These are phyloP conservation scores for Actinia equina DNA, from an alignment of 64 coral and sea anemone species.

Conservation along the genomic window DNA sequence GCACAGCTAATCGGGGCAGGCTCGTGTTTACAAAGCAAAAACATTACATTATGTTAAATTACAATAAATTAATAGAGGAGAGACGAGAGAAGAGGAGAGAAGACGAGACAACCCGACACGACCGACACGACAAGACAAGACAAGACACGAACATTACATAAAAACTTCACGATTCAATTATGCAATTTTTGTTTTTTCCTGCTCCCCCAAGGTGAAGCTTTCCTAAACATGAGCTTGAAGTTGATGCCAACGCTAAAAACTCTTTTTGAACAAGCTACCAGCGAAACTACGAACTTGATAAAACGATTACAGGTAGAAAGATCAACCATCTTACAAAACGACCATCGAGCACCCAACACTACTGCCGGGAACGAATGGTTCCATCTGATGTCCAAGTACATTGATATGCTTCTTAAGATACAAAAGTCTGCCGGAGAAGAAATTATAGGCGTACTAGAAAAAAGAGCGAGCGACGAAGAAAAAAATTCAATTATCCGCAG, in stretches of 20 bases:
- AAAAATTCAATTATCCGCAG: neutral
- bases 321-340: slow-evolving; percentile 47
- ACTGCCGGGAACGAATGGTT: slow-evolving; percentile 44
- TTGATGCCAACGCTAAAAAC: slow-evolving; percentile 48
- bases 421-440: slow-evolving; percentile 23
- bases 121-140: no score
- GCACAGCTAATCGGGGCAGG: no score
- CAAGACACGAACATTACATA: no score
- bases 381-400: slow-evolving; percentile 45
- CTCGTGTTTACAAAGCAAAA: no score
- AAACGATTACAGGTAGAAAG: slow-evolving; percentile 15
- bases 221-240: slow-evolving; percentile 20
- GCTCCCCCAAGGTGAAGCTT: slow-evolving; percentile 8
- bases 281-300: neutral
- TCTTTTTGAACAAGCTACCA: slow-evolving; percentile 23
- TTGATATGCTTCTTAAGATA: slow-evolving; percentile 48
- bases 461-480: neutral
- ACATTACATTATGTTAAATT: no score
- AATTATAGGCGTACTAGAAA: neutral
- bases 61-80: no score
- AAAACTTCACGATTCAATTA: no score
- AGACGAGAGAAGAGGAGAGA: no score
- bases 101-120: no score
- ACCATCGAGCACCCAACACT: neutral
- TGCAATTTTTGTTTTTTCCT: neutral